Base-by-base conservation (phyloP, 2,888 invertebrate species). In the Chydorus sphaericus region DNA sequence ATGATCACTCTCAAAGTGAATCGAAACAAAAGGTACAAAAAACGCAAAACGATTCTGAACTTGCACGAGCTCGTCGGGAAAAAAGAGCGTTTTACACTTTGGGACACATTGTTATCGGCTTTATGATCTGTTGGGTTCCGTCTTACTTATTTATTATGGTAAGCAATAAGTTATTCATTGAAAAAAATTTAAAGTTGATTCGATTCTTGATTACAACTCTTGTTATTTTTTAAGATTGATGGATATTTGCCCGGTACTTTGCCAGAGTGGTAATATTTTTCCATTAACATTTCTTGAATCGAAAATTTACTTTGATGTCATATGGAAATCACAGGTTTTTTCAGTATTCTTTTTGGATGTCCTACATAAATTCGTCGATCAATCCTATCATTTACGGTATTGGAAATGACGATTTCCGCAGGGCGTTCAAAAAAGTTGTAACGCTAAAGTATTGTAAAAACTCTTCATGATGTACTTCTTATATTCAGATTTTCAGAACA, bases 321-420 rank as follows among this genome's bases (percentile, higher is more conserved):
- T n/a, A n/a, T n/a, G n/a, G n/a, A n/a, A n/a, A n/a, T n/a, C n/a
- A n/a, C 33, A 59, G 60, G 60, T 60, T 57, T 56, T 29, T 59
- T 36, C 54, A 33, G 14, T 58, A 55, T 54, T 55, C 59, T 37
- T 59, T 62, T 52, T 61, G 61, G 60, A 61, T 60, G 61, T 61
- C 61, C 11, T 61, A 61, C 60, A 58, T 61, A 48, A 61, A 61
- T 58, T 61, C 61, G n/a, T 56, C 61, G 20, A 49, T 61, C 20
- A 61, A 61, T 39, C 61, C 61, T 1, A 28, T 61, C 20, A 50
- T 61, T 11, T 61, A 61, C 56, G 57, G 58, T 14, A 30, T 61
- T 16, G 57, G 59, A 28, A 59, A 58, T n/a, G 57, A 48, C 10
- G 59, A 55, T 38, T 60, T 58, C 44, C 50, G 59, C 10, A 51